Conservation (phyloP, 2,113 vertebrate species). For the Passerina amoena region DNA sequence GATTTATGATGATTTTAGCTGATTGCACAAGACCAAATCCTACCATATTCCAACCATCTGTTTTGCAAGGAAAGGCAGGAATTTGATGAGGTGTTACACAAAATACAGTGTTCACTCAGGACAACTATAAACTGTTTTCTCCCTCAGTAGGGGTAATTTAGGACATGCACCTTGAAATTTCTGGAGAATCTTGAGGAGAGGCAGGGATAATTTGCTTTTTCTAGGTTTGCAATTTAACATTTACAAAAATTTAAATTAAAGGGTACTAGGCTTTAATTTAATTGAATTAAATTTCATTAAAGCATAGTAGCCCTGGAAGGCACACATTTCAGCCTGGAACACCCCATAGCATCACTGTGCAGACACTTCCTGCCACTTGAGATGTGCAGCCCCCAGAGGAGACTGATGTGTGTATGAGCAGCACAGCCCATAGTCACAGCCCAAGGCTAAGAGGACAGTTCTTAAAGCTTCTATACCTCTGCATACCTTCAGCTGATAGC, state of each 20-base stretch:
- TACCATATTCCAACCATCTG: neutral
- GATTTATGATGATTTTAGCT: constrained; percentile 28
- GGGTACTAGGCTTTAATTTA: neutral
- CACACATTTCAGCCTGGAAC: neutral
- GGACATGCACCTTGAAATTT: neutral
- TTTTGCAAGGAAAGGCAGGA: constrained; percentile 11
- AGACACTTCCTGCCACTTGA: neutral
- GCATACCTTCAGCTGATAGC: neutral
- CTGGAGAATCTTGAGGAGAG: neutral
- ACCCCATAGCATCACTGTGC: neutral
- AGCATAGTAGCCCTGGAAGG: neutral
- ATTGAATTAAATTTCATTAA: neutral
- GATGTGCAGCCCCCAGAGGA: neutral
- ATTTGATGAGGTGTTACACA: constrained; percentile 5
- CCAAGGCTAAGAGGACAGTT: neutral
- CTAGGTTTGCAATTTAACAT: neutral
- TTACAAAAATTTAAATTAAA: neutral
- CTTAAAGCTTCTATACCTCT: neutral
- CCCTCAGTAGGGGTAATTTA: neutral
- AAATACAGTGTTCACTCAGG: neutral
- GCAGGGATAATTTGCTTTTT: neutral
- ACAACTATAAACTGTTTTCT: neutral
- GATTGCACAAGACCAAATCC: constrained; percentile 22
- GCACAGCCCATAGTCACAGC: neutral
- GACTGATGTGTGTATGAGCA: neutral